Evolutionary conservation across 2,888 invertebrate genomes (phyloP), one percentile per base, ranked within the genome.

Genomic region (Ryuthela nishihirai): DNA sequence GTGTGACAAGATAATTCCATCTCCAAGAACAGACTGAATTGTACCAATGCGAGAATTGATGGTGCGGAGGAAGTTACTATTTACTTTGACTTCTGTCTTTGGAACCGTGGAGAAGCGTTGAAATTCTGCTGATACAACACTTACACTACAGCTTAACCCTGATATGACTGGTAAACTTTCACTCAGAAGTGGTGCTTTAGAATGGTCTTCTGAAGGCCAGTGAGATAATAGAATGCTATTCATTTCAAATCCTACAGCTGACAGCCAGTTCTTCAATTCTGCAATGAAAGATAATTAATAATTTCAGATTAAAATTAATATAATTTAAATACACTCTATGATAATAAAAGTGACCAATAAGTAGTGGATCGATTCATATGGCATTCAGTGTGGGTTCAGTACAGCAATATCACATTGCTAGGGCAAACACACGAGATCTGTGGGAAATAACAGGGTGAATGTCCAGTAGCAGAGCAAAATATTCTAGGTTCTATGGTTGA

Each of bases 1-100:
- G 47, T 88, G 80, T 0, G 91, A 89, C 1, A 93, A 85, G 2
- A 92, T 80, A 64, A 92, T 90, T 9, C 78, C 77, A 26, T 89
- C 70, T 26, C 92, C 92, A 69, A 93, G 88, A 0, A 65, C 62
- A 17, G 65, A 64, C 20, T 65, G 67, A 4, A 67, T 44, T 15
- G 54, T 65, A 18, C 65, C 65, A 17, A 67, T 54, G 7, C 62
- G 56, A 18, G 64, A 62, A 35, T 59, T 58, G 7, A 48, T 54
- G n/a, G 43, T 52, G 9, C 46, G 54, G 18, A 47, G 53, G 18
- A 59, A 55, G 40, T 49, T 58, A n/a, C 34, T 45, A 18, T 66
- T 64, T 10, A 62, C 58, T 42, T 65, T 66, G n/a, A 68, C 62
- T 54, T 55, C 56, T 25, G 62, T 66, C 10, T 59, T 54, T 10